Evolutionary conservation across 2,888 invertebrate species (phyloP).

Genomic region (Trichacis sp.): DNA sequence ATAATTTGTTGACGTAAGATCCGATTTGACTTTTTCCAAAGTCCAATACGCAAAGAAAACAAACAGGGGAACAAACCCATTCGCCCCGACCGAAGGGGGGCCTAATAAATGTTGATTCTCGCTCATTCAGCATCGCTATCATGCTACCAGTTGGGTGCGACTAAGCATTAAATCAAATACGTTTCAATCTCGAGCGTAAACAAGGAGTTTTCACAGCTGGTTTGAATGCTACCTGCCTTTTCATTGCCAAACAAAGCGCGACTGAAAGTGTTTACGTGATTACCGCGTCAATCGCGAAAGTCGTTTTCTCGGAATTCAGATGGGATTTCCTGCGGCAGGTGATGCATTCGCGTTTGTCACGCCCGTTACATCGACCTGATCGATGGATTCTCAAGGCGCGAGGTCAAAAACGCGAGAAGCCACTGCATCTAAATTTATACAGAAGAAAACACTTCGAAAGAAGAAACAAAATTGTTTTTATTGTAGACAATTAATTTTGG

Average conservation of each 20-base stretch:
- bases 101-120: constrained; percentile 48
- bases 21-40: background rate
- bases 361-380: constrained; percentile 34
- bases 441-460: constrained; percentile 17
- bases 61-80: constrained; percentile 45
- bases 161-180: constrained; percentile 63
- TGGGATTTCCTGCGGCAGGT: constrained; percentile 8
- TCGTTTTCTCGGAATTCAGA: background rate
- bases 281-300: constrained; percentile 1
- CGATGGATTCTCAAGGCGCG: constrained; percentile 35
- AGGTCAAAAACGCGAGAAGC: constrained; percentile 33
- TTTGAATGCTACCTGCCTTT: constrained; percentile 19
- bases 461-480: constrained; percentile 6
- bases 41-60: constrained; percentile 31
- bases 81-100: constrained; percentile 39
- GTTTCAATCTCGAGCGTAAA: constrained; percentile 58
- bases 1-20: no score
- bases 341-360: constrained; percentile 32
- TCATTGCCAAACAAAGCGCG: background rate
- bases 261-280: background rate
- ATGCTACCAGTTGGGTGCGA: constrained; percentile 48
- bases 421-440: constrained; percentile 30
- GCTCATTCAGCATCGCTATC: constrained; percentile 45
- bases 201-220: constrained; percentile 38
- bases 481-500: constrained; percentile 18